Base-by-base conservation (phyloP, 2,888 invertebrate species). In the Theretra japonica region DNA sequence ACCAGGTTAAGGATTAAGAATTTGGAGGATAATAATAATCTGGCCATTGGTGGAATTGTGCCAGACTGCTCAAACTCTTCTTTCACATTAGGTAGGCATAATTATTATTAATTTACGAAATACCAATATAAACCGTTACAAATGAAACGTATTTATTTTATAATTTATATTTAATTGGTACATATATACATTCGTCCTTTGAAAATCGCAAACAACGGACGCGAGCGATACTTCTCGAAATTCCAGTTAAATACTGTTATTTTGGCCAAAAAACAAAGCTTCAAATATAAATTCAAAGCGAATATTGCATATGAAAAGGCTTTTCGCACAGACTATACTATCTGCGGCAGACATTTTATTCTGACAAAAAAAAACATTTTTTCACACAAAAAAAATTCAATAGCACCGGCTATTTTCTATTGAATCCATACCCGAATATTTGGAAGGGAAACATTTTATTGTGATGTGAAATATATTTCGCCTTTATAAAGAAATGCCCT, bases 351-450 rank as follows among this genome's bases (percentile, higher is more conserved):
- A 19, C 30, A 30, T 21, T 30, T 41, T 62, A 15, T 62, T 33
- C 33, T 19, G 33, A 23, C 11, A 21, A 8, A 33, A 59, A 59
- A 59, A 30, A 62, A 21, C 21, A 21, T 21, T 62, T 62, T 62
- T 11, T 2, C 33, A 41, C 62, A 15, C 41, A 41, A 62, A 41
- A 60, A 62, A 62, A 21, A 62, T 62, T 41, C 30, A 21, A 62
- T 62, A 41, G 11, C 6, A 11, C 11, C 1, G 60, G 11, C 33
- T 62, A 33, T 62, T 62, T 62, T 33, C 33, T 33, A 62, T 62
- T 33, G 33, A 62, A 62, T 33, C 33, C 30, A n/a, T 62, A 62
- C n/a, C 60, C 60, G 21, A 62, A 59, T 59, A 59, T 59, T 62
- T 58, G 5, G 33, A 15, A 41, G 8, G 41, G 41, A 33, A 62